Evolutionary conservation across 2,797 vertebrate species (phyloP).

Genomic region (Sphenopsis melanotis): DNA sequence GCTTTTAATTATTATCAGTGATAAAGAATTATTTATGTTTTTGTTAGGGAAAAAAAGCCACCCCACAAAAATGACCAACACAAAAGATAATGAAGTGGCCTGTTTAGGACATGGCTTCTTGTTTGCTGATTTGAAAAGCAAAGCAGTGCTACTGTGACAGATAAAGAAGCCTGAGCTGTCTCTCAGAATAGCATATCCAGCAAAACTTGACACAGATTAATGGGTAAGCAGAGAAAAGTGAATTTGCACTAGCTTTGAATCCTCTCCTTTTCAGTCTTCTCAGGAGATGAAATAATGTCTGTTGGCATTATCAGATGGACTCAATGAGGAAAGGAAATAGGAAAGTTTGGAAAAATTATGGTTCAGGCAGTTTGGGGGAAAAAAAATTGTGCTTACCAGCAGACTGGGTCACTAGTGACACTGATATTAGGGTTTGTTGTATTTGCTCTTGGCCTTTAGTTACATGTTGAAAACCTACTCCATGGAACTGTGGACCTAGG

Average conservation of each 20-base stretch:
- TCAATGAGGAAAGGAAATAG: not conserved
- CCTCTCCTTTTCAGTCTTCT: not conserved
- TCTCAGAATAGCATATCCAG: not conserved
- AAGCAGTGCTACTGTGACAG: not conserved
- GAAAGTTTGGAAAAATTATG: not conserved
- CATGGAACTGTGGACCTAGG: not conserved
- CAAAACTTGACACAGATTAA: not conserved
- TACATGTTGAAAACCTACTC: not conserved
- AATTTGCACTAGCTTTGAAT: not conserved
- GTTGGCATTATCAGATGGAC: not conserved
- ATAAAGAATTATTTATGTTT: not conserved
- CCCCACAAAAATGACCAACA: not conserved
- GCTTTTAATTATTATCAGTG: not conserved
- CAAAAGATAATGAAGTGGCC: not conserved
- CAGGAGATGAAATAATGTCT: not conserved
- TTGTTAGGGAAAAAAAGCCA: not conserved
- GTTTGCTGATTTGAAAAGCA: conserved; percentile 19
- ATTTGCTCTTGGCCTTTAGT: not conserved
- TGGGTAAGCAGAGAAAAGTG: not conserved
- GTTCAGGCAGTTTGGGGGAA: not conserved
- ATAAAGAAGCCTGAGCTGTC: not conserved
- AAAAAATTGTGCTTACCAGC: not conserved
- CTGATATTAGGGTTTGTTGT: not conserved
- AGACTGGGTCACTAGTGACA: not conserved
- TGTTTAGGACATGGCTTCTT: not conserved